These are phyloP conservation scores for Pseudochaenichthys georgianus DNA, from an alignment of 2,797 vertebrate species.

Conservation along the genomic window DNA sequence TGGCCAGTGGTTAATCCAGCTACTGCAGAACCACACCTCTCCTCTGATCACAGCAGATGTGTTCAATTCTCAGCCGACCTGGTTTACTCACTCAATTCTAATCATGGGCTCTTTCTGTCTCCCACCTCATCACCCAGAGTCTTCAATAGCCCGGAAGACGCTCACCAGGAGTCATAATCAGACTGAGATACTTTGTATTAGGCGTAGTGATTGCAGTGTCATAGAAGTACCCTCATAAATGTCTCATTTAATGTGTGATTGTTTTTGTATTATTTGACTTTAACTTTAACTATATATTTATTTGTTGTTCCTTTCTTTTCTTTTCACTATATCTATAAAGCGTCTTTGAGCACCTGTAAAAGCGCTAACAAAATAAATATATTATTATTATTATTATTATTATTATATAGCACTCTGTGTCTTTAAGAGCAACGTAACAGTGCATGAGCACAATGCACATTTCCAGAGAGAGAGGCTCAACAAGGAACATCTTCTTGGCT, in stretches of 20 bases:
- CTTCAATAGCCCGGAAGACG: slow-evolving; percentile 29
- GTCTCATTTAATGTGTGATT: too few relatives aligned
- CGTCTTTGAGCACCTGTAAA: too few relatives aligned
- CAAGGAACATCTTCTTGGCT: slow-evolving; percentile 33
- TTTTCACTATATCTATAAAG: too few relatives aligned
- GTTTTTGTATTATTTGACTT: too few relatives aligned
- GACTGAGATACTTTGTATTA: slow-evolving; percentile 31
- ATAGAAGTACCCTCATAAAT: slow-evolving; percentile 11
- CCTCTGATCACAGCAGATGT: slow-evolving; percentile 73
- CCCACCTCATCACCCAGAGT: slow-evolving; percentile 24
- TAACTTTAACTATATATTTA: too few relatives aligned
- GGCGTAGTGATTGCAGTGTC: slow-evolving; percentile 35
- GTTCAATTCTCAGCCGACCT: slow-evolving; percentile 61
- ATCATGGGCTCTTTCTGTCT: slow-evolving; percentile 49
- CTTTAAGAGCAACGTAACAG: slow-evolving; percentile 13
- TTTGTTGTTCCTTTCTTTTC: too few relatives aligned
- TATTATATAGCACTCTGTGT: neutral
- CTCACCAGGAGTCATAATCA: slow-evolving; percentile 43
- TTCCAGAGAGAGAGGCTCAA: slow-evolving; percentile 11
- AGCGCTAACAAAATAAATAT: too few relatives aligned
- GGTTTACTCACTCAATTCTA: slow-evolving; percentile 60
- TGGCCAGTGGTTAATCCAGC: slow-evolving; percentile 79
- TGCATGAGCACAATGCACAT: slow-evolving; percentile 41
- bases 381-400: too few relatives aligned
- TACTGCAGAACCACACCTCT: slow-evolving; percentile 63